Evolutionary conservation across 2,797 vertebrate genomes (phyloP), one percentile per base, ranked within the genome.

Genomic region (Sebastes minor): DNA sequence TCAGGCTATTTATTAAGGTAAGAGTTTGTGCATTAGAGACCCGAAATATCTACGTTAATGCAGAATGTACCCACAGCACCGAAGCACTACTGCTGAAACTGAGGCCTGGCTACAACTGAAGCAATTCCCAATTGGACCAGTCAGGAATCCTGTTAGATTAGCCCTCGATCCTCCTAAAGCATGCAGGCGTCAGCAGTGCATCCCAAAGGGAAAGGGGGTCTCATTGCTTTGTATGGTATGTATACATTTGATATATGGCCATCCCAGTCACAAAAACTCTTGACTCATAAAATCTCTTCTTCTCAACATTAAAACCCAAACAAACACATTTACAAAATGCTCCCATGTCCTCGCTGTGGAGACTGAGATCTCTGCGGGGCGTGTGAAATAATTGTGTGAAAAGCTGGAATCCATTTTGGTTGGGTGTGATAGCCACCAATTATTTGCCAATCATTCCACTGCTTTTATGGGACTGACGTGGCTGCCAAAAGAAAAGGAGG

Each of bases 331-430:
- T 76, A 78, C 35, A 82, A 84, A 38, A 71, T 25, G 33, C 62
- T 77, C 75, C 64, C 66, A 81, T 82, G 81, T 91, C 83, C 56
- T 72, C 62, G 60, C 66, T 28, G 46, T 20, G 20, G 76, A 84
- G 75, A 66, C 61, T 5, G 78, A 77, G 88, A 85, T 91, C 86
- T 79, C 76, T 81, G 62, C 27, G n/a, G 83, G 83, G 80, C 88
- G 76, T 93, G 89, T 89, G 89, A 92, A 92, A 89, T 80, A 42
- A 76, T 62, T 83, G 71, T 83, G 81, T 91, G 87, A 91, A 93
- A 91, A 86, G 86, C 81, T 68, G 65, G 73, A 76, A 60, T 82
- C 74, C 67, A 85, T 86, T 81, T 86, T 85, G 78, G 75, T 65
- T 77, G 88, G 79, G 86, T 85, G 87, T 90, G 85, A 92, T 77